A percentile compares a stretch with the other conserved stretches of the same genome.
phyloP scores from a whole-genome alignment of 2,113 vertebrate genomes.

The Platichthys flesus region DNA sequence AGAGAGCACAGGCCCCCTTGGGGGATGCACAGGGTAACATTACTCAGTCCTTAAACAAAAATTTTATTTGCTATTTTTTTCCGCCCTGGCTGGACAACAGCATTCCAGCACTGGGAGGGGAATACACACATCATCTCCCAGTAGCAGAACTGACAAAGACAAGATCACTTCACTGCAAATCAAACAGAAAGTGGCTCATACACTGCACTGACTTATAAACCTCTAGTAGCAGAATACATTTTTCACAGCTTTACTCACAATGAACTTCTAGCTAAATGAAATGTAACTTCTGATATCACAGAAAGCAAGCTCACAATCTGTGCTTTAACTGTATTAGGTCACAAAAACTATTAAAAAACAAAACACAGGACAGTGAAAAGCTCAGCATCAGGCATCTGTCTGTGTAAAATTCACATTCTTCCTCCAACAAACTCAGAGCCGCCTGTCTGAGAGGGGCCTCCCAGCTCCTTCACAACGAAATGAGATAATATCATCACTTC shows the following conservation, averaged over 20 bases:
- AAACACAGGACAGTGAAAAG: background rate
- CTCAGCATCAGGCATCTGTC: background rate
- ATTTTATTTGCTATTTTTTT: constrained; percentile 74
- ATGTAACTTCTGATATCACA: background rate
- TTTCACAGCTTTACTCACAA: background rate
- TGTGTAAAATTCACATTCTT: background rate
- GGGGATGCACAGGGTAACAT: constrained; percentile 65
- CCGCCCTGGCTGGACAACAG: constrained; percentile 74
- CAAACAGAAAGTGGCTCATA: constrained; percentile 37
- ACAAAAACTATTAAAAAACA: background rate
- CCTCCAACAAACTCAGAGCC: constrained; percentile 2
- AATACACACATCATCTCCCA: constrained; percentile 59
- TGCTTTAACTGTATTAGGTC: background rate
- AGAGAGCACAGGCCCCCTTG: constrained; percentile 70
- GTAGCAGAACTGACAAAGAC: constrained; percentile 38
- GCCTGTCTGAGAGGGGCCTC: constrained; percentile 31
- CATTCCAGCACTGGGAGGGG: constrained; percentile 82
- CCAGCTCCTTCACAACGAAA: constrained; percentile 49
- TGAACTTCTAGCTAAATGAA: no score
- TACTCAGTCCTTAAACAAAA: constrained; percentile 67
- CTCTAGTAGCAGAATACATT: background rate
- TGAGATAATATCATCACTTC: constrained; percentile 52
- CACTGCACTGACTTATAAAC: background rate
- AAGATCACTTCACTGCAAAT: constrained; percentile 32
- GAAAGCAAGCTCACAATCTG: background rate